Conservation (phyloP, 2,888 invertebrate genomes). For the Phyllotreta striolata region DNA sequence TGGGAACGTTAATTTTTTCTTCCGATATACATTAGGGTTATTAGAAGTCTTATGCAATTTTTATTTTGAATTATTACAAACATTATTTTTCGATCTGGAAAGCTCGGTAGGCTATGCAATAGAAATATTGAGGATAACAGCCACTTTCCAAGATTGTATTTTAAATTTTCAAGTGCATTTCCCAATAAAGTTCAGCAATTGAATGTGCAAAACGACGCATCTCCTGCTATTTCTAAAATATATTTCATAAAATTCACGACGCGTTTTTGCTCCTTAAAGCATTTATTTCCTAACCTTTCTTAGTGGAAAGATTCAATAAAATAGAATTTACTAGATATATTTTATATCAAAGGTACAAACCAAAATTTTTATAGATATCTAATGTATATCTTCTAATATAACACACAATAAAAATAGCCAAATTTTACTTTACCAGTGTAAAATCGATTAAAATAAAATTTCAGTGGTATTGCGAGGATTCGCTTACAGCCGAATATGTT, state of each 20-base stretch:
- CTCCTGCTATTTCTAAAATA: conserved; percentile 29
- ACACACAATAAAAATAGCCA: too few relatives aligned
- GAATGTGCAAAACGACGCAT: conserved; percentile 34
- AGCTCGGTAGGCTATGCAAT: conserved; percentile 10
- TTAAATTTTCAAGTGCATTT: conserved; percentile 35
- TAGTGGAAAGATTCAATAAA: conserved; percentile 32
- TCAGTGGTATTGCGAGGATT: not conserved
- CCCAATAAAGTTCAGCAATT: conserved; percentile 35
- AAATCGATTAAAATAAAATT: not conserved
- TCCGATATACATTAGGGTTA: not conserved
- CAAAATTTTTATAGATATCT: too few relatives aligned
- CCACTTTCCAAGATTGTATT: conserved; percentile 30
- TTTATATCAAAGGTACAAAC: too few relatives aligned
- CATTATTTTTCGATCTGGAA: not conserved
- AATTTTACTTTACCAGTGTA: too few relatives aligned
- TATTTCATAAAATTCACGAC: conserved; percentile 40
- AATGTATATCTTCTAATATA: too few relatives aligned
- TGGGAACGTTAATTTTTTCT: conserved; percentile 3
- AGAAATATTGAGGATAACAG: conserved; percentile 9
- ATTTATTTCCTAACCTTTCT: conserved; percentile 38
- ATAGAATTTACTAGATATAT: conserved; percentile 18
- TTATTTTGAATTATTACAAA: too few relatives aligned
- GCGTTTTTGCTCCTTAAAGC: conserved; percentile 38
- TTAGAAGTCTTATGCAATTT: not conserved
- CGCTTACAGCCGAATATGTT: not conserved